Evolutionary conservation across 92 coral and sea anemone species (phyloP).

Genomic region (Phenganax marumi): DNA sequence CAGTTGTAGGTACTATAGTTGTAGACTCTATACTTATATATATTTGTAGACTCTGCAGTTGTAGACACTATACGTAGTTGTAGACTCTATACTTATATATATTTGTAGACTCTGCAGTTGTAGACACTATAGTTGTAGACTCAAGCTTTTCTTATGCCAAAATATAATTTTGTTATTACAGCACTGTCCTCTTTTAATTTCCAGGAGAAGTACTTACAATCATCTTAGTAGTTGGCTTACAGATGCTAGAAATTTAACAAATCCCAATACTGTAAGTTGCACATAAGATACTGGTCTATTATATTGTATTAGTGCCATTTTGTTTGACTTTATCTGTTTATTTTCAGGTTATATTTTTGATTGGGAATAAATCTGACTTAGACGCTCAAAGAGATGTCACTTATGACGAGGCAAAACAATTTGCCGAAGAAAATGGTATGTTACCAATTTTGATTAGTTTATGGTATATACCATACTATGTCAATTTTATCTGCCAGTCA

Average conservation of each 20-base stretch:
- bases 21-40: too few species aligned
- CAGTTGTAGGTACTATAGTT: too few species aligned
- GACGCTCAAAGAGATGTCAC: constrained; percentile 99
- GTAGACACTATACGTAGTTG: too few species aligned
- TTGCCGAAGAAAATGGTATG: constrained; percentile 98
- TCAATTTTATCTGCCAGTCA: neutral
- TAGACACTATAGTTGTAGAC: too few species aligned
- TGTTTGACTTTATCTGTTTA: neutral
- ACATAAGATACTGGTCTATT: neutral
- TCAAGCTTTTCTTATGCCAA: too few species aligned
- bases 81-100: too few species aligned
- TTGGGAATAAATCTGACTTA: constrained; percentile 97
- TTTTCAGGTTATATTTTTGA: constrained; percentile 91
- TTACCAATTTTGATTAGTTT: neutral
- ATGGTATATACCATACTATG: neutral
- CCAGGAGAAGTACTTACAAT: constrained; percentile 97
- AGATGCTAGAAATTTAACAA: constrained; percentile 98
- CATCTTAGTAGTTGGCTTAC: constrained; percentile 99
- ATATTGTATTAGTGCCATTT: neutral
- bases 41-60: too few species aligned
- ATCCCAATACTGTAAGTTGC: constrained; percentile 88
- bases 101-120: too few species aligned
- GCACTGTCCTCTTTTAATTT: neutral
- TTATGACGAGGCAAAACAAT: constrained; percentile 97
- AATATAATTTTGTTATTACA: neutral